These are phyloP conservation scores for Mythimna vitellina DNA, from an alignment of 2,888 invertebrate genomes.

Conservation along the genomic window DNA sequence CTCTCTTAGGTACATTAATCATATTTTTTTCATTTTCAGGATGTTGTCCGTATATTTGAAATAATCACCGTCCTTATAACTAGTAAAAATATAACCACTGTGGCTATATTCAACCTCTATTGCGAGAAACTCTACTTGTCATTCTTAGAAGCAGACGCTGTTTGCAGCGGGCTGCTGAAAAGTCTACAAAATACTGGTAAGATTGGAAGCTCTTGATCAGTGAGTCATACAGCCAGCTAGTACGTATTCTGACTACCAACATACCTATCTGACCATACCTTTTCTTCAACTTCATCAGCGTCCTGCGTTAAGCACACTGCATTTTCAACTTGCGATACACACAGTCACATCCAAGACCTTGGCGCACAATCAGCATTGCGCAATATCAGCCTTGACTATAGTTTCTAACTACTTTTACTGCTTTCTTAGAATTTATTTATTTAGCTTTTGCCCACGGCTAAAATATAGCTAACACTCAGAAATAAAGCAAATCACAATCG, in stretches of 20 bases:
- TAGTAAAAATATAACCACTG: not conserved
- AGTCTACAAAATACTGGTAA: slow-evolving; percentile 27
- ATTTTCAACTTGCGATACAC: no score
- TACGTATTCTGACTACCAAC: not conserved
- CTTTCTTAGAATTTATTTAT: no score
- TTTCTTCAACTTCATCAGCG: no score
- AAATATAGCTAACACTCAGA: no score
- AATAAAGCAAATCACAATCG: no score
- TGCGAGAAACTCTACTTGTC: slow-evolving; percentile 35
- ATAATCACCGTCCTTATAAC: not conserved
- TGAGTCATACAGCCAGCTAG: not conserved
- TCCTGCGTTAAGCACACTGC: no score
- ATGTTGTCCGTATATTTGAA: not conserved
- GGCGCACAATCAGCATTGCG: no score
- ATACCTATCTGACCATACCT: no score
- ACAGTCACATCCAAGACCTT: not conserved
- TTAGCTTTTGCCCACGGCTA: no score
- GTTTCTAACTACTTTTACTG: no score
- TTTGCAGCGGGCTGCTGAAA: slow-evolving; percentile 18
- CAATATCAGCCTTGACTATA: no score
- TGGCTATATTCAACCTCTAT: not conserved
- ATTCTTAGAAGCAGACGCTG: slow-evolving; percentile 23
- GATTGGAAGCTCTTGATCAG: not conserved
- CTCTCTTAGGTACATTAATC: not conserved
- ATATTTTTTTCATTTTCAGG: slow-evolving; percentile 16